Percentiles rank a stretch among this genome's conserved stretches.
phyloP scores from a whole-genome alignment of 2,797 vertebrate genomes.

The Mallotus villosus region DNA sequence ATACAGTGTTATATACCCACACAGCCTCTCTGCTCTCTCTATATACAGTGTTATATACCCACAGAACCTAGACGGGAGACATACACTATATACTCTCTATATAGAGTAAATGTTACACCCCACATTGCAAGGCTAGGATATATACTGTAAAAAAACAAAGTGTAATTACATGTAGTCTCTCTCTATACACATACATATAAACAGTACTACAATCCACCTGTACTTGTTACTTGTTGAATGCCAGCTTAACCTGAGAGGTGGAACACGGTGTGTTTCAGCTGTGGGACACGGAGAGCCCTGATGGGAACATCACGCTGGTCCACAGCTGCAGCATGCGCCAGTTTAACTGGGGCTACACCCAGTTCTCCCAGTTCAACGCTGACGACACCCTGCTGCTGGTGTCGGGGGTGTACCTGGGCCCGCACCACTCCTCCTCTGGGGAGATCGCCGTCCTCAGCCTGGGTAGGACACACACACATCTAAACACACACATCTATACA shows the following conservation, averaged over 20 bases:
- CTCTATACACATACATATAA: too few species aligned
- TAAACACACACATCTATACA: too few species aligned
- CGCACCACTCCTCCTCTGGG: constrained; percentile 90
- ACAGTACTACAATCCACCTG: not conserved
- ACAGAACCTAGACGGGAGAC: too few species aligned
- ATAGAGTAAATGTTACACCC: not conserved
- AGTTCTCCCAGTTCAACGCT: constrained; percentile 97
- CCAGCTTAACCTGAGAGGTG: not conserved
- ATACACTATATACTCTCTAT: not conserved
- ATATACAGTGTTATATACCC: too few species aligned
- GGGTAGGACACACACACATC: constrained; percentile 78
- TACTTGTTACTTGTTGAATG: not conserved
- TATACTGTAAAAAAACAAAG: not conserved
- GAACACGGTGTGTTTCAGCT: constrained; percentile 69
- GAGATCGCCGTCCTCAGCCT: constrained; percentile 96
- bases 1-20: too few species aligned
- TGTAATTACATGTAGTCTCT: not conserved
- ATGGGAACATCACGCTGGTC: constrained; percentile 83
- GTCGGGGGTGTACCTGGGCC: constrained; percentile 93
- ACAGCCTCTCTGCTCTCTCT: too few species aligned
- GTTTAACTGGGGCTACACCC: constrained; percentile 98
- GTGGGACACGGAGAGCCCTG: constrained; percentile 85
- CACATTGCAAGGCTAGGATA: not conserved
- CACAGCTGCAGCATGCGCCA: constrained; percentile 95
- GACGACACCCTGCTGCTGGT: constrained; percentile 93